Base-by-base conservation (phyloP, 2,888 invertebrate species). In the Nasonia oneida region DNA sequence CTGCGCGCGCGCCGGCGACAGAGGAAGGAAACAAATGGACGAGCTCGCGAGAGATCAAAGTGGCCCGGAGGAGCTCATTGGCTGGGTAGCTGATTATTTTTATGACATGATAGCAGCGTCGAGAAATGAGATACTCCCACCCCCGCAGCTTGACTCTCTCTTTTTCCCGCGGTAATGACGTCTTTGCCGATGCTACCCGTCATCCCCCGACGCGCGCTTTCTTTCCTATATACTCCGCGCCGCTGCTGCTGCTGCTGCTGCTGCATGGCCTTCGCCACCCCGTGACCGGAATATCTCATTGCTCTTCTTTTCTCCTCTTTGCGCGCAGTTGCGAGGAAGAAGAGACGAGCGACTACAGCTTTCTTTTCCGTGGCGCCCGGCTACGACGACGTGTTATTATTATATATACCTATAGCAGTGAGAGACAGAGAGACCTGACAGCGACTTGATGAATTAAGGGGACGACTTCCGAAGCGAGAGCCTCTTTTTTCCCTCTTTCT, bases 21-120 rank as follows among this genome's bases (percentile, higher is more conserved):
- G 57, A 85, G 61, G 76, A 87, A 87, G 89, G 91, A 92, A 92
- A 93, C 92, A 93, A 93, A 92, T 91, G 92, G 77, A 50, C 57
- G 71, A 33, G 67, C 57, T 77, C 61, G 53, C 79, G 64, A 33
- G 73, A 92, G 93, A 93, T 93, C 93, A 93, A 93, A 93, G 93
- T 91, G 86, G 89, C 90, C 89, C 86, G 86, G 90, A 89, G 67
- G 6, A 76, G 90, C 90, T 92, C 92, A 91, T 91, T 90, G 91
- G 91, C 91, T 90, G 90, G 81, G 86, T 89, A 91, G 91, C 91
- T 93, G 93, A 93, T 93, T 93, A 93, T 93, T 93, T 93, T 93
- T 93, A 93, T 92, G 93, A 92, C 91, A 91, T 92, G 93, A 93
- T 90, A 91, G 91, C 90, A 90, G 90, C 89, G 88, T 89, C 89